Evolutionary conservation across 2,888 invertebrate genomes (phyloP).

Genomic region (Lacanobia oleracea): DNA sequence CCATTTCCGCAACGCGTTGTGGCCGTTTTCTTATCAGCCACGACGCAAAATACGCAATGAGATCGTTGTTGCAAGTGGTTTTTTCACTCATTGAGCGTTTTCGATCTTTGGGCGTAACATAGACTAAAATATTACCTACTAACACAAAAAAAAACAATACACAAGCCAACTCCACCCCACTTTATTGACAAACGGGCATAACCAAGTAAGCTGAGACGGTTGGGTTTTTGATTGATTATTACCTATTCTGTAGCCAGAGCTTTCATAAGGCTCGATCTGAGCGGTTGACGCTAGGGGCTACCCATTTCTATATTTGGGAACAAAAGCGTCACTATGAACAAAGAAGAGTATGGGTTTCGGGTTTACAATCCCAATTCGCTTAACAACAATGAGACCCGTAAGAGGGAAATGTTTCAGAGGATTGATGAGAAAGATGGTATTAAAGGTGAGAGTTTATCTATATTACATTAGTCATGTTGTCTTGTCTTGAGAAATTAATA

Average conservation of each 20-base stretch:
- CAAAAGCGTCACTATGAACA: conserved; percentile 70
- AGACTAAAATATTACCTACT: no score
- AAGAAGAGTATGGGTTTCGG: conserved; percentile 71
- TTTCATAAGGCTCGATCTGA: conserved; percentile 73
- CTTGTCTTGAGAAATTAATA: conserved; percentile 1
- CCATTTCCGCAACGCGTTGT: no score
- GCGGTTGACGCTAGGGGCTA: conserved; percentile 44
- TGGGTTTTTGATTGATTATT: conserved; percentile 87
- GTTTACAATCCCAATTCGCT: conserved; percentile 78
- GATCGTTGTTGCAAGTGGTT: no score
- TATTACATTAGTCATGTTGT: neutral
- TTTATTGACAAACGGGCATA: conserved; percentile 81
- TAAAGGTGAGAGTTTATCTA: conserved; percentile 64
- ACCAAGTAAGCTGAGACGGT: conserved; percentile 83
- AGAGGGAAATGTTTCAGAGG: conserved; percentile 74
- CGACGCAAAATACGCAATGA: no score
- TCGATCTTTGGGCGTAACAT: no score
- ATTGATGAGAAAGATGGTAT: conserved; percentile 66
- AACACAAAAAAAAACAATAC: neutral
- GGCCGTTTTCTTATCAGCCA: no score
- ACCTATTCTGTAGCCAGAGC: conserved; percentile 81
- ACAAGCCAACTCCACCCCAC: conserved; percentile 74
- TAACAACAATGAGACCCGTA: conserved; percentile 71
- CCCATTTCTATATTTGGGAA: conserved; percentile 60
- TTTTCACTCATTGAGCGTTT: no score